phyloP scores from a whole-genome alignment of 2,888 invertebrate species.

The Ormyrus nitidulus region DNA sequence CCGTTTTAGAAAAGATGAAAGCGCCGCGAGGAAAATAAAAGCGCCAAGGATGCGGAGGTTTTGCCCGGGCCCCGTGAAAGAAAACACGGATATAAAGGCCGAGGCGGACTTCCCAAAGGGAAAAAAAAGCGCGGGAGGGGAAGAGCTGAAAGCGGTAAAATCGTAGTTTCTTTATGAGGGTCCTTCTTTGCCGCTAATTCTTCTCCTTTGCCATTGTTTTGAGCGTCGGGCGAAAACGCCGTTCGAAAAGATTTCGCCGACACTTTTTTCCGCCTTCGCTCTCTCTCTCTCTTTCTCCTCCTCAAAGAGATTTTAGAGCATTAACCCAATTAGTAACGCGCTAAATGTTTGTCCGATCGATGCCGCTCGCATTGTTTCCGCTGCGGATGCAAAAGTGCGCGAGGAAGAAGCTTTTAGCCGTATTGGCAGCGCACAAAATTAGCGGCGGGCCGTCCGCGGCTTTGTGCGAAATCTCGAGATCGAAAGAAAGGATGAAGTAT shows the following conservation, averaged over 20 bases:
- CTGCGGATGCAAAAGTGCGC: too few species aligned
- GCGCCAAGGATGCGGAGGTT: background rate
- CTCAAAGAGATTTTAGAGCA: too few species aligned
- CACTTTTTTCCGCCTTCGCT: too few species aligned
- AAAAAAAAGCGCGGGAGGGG: slow-evolving; percentile 7
- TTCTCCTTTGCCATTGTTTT: slow-evolving; percentile 46
- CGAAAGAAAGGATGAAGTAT: background rate
- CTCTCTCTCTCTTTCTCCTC: too few species aligned
- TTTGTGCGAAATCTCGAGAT: slow-evolving; percentile 4
- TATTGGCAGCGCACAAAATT: too few species aligned
- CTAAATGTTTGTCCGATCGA: too few species aligned
- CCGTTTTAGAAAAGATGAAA: slow-evolving; percentile 6
- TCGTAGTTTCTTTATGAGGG: slow-evolving; percentile 45
- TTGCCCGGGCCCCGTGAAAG: slow-evolving; percentile 1
- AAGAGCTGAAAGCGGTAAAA: slow-evolving; percentile 22
- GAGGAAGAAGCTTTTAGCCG: too few species aligned
- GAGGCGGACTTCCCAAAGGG: background rate
- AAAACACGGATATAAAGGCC: background rate
- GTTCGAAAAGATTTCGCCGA: slow-evolving; percentile 13
- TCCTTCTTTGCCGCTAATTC: slow-evolving; percentile 35
- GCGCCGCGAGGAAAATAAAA: slow-evolving; percentile 16
- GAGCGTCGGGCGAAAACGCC: background rate
- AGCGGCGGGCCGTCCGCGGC: too few species aligned
- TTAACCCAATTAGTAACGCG: too few species aligned
- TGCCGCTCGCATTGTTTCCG: too few species aligned